Base-by-base conservation (phyloP, 23 tunicate species). In the Diplosoma virens region DNA sequence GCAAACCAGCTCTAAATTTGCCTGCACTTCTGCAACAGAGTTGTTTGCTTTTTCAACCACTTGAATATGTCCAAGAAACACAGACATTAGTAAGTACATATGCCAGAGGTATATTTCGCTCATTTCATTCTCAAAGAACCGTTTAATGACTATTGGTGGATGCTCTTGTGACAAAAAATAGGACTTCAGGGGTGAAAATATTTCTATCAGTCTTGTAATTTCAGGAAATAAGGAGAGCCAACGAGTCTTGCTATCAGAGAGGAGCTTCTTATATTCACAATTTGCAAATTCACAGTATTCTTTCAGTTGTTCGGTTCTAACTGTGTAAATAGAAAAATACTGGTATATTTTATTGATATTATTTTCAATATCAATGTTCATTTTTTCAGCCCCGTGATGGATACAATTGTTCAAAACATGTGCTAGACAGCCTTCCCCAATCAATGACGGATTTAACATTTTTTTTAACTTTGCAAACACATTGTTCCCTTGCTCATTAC, bases 141-240 rank as follows among this genome's bases (percentile, higher is more conserved):
- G 71, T 65, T 27, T 24, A 65, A 65, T 65, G 28, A 65, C 71
- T 65, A 65, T 24, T 24, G 36, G 36, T 65, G 65, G 65, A 58
- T 58, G 65, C 25, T 58, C 16, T 58, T 27, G 71, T 65, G 36
- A 65, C 71, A 65, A 65, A 65, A 65, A 65, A n/a, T 24, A 65
- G 71, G 71, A 65, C 71, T 65, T 65, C n/a, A 65, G 71, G 36
- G 71, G 71, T 65, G 36, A 65, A 65, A 65, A 27, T 36, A 65
- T 65, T 65, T 65, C 36, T 65, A 65, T 11, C 71, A 65, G 28
- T 70, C 76, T 70, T 70, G 76, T 18, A 37, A 37, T 70, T 70
- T 25, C 76, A 70, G 76, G 76, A 70, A 37, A 70, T 30, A 70
- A 70, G 76, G 61, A 70, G 76, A 70, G 63, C 76, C 76, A 70